Evolutionary conservation across 2,113 vertebrate genomes (phyloP).

Genomic region (Ciconia stormi): DNA sequence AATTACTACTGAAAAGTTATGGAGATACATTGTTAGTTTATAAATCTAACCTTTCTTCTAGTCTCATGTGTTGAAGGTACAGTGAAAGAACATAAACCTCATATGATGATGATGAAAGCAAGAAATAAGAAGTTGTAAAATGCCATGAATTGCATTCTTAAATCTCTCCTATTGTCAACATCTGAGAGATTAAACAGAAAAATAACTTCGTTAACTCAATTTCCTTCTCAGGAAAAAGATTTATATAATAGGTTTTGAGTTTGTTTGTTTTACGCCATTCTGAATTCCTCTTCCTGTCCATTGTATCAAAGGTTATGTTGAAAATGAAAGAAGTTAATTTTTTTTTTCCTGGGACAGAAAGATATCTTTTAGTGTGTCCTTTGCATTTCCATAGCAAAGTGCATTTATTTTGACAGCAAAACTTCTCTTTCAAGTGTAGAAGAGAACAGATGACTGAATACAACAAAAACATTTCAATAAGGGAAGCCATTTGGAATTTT

Average conservation of each 20-base stretch:
- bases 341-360: neutral
- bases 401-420: conserved; percentile 10
- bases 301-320: neutral
- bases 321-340: neutral
- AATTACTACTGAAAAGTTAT: neutral
- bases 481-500: conserved; percentile 47
- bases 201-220: neutral
- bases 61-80: neutral
- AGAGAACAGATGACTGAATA: neutral
- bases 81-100: neutral
- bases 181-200: neutral
- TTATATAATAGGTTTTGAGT: neutral
- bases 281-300: neutral
- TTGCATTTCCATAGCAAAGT: neutral
- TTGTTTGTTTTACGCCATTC: neutral
- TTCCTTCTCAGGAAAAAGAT: neutral
- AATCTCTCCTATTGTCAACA: neutral
- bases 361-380: neutral
- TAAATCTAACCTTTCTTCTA: neutral
- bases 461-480: conserved; percentile 20
- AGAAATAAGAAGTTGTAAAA: neutral
- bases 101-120: neutral
- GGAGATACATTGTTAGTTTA: neutral
- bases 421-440: neutral
- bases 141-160: neutral